phyloP scores from a whole-genome alignment of 2,888 invertebrate genomes.

The Diloba caeruleocephala region DNA sequence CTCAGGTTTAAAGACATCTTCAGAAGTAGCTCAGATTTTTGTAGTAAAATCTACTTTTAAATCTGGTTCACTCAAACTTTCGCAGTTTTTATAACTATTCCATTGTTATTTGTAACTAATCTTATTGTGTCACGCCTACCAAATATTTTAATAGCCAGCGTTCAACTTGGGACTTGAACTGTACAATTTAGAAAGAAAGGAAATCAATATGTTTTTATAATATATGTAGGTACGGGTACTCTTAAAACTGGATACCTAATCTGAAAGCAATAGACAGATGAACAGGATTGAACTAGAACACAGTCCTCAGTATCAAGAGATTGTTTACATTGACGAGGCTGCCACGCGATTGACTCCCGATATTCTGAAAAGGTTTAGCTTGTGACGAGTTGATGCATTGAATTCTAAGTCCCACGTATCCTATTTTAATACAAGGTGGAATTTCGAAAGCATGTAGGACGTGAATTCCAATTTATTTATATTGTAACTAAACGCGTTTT shows the following conservation, averaged over 20 bases:
- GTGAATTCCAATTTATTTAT: too few relatives aligned
- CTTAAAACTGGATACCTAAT: constrained; percentile 11
- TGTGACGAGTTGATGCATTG: constrained; percentile 38
- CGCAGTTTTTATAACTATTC: constrained; percentile 5
- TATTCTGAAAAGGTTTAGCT: constrained; percentile 46
- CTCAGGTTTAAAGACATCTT: too few relatives aligned
- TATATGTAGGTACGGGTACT: too few relatives aligned
- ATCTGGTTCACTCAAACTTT: constrained; percentile 15
- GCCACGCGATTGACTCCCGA: constrained; percentile 43
- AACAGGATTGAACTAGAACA: constrained; percentile 22
- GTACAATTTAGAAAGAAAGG: neutral
- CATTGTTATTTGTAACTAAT: constrained; percentile 26
- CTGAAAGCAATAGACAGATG: constrained; percentile 14
- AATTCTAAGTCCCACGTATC: constrained; percentile 38
- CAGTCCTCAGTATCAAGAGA: constrained; percentile 2
- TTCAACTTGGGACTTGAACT: constrained; percentile 6
- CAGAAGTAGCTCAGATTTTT: too few relatives aligned
- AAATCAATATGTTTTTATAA: constrained; percentile 9
- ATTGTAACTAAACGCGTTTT: too few relatives aligned
- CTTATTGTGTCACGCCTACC: constrained; percentile 25
- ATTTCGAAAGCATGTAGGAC: constrained; percentile 36
- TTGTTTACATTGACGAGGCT: constrained; percentile 34
- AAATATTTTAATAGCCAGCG: constrained; percentile 9
- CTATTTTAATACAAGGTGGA: constrained; percentile 24
- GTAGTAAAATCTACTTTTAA: neutral